Percentiles rank a stretch among this genome's conserved stretches.
Evolutionary conservation across 2,113 vertebrate genomes (phyloP).

Genomic region (Phaethornis superciliosus): DNA sequence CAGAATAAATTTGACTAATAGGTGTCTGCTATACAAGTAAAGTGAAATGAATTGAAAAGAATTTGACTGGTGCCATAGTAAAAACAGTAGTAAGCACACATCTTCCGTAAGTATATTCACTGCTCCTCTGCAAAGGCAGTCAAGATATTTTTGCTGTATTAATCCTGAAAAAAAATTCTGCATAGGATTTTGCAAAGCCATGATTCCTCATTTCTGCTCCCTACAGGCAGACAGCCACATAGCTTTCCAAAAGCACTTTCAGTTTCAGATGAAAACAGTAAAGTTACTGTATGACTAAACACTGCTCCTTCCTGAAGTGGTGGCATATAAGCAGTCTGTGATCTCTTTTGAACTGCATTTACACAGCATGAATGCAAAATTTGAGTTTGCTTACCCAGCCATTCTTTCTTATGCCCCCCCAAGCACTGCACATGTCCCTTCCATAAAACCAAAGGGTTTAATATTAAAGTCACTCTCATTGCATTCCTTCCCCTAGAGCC

Average conservation of each 20-base stretch:
- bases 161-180: not conserved
- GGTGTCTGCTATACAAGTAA: not conserved
- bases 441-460: not conserved
- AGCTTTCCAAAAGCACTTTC: not conserved
- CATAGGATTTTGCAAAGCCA: not conserved
- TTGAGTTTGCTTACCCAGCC: not conserved
- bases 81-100: not conserved
- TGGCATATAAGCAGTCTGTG: not conserved
- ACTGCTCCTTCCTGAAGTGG: not conserved
- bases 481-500: not conserved
- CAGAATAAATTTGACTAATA: constrained; percentile 33
- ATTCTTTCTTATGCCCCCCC: not conserved
- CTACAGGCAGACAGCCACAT: not conserved
- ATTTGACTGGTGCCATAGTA: not conserved
- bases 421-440: not conserved
- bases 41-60: not conserved
- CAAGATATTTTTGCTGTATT: not conserved
- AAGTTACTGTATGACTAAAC: not conserved
- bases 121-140: not conserved
- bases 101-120: not conserved
- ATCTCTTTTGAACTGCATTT: not conserved
- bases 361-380: not conserved
- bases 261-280: not conserved
- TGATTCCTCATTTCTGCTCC: not conserved
- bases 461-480: not conserved